These are phyloP conservation scores for Troglohyphantes excavatus DNA, from an alignment of 2,888 invertebrate genomes.

Conservation along the genomic window DNA sequence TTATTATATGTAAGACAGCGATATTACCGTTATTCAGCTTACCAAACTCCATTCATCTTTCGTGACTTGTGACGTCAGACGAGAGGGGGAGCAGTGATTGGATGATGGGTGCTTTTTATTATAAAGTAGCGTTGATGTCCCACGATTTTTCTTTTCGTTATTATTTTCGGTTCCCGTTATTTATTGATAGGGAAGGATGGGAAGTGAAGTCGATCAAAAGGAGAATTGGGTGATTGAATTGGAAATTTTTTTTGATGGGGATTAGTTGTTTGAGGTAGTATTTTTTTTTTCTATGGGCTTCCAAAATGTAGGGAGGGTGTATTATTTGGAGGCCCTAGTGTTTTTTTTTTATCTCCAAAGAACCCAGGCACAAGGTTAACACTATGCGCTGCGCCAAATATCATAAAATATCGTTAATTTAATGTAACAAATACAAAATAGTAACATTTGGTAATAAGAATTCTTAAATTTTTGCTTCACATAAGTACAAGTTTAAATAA, in stretches of 20 bases:
- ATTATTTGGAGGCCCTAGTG: too few relatives aligned
- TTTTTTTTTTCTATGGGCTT: not conserved
- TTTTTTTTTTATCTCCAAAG: too few relatives aligned
- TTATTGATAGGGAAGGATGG: slow-evolving; percentile 62
- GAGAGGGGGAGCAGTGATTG: slow-evolving; percentile 52
- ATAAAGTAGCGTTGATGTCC: not conserved
- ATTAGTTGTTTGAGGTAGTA: not conserved
- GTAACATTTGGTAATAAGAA: too few relatives aligned
- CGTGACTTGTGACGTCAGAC: slow-evolving; percentile 52
- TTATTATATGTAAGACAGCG: slow-evolving; percentile 48
- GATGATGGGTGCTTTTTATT: slow-evolving; percentile 48
- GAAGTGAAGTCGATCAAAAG: slow-evolving; percentile 58
- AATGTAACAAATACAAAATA: too few relatives aligned
- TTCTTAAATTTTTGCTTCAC: too few relatives aligned
- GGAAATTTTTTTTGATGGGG: slow-evolving; percentile 6
- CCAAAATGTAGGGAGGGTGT: too few relatives aligned
- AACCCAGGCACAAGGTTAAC: too few relatives aligned
- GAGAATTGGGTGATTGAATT: slow-evolving; percentile 15
- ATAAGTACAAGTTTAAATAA: too few relatives aligned
- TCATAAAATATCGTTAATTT: too few relatives aligned
- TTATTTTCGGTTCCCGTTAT: slow-evolving; percentile 36
- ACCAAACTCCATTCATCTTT: slow-evolving; percentile 69
- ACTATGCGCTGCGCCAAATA: too few relatives aligned
- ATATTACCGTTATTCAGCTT: slow-evolving; percentile 57
- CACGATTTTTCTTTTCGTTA: not conserved